These are phyloP conservation scores for Xenopus petersii DNA, from an alignment of 2,797 vertebrate species.

Conservation along the genomic window DNA sequence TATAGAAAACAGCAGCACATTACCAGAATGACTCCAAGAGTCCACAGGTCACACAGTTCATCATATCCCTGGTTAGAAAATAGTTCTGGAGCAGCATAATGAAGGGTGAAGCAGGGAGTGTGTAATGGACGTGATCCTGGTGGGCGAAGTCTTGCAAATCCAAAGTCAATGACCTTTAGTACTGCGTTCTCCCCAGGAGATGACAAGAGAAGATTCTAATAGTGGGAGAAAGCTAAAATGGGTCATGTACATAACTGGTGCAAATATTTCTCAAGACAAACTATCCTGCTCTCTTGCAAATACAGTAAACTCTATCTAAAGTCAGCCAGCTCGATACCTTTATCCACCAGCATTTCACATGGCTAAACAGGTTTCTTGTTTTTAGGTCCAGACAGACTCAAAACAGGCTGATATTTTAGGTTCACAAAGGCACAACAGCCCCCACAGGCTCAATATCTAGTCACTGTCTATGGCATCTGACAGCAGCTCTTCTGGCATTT, in stretches of 20 bases:
- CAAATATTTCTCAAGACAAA: not conserved
- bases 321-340: no score
- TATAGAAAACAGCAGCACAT: not conserved
- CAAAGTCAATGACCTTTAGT: constrained; percentile 90
- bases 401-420: no score
- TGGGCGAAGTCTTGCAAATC: constrained; percentile 83
- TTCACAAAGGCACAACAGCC: no score
- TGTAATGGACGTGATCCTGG: constrained; percentile 80
- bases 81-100: constrained; percentile 88
- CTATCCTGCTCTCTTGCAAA: no score
- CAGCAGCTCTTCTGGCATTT: no score
- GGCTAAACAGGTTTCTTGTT: no score
- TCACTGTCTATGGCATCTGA: no score
- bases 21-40: constrained; percentile 90
- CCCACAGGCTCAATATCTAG: no score
- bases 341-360: no score
- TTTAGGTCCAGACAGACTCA: no score
- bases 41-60: constrained; percentile 91
- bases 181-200: constrained; percentile 77
- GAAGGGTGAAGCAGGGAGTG: constrained; percentile 89
- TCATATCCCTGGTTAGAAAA: constrained; percentile 85
- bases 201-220: constrained; percentile 83
- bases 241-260: not conserved
- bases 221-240: not conserved
- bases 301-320: not conserved